Base-by-base conservation (phyloP, 2,888 invertebrate genomes). In the Oligia latruncula region DNA sequence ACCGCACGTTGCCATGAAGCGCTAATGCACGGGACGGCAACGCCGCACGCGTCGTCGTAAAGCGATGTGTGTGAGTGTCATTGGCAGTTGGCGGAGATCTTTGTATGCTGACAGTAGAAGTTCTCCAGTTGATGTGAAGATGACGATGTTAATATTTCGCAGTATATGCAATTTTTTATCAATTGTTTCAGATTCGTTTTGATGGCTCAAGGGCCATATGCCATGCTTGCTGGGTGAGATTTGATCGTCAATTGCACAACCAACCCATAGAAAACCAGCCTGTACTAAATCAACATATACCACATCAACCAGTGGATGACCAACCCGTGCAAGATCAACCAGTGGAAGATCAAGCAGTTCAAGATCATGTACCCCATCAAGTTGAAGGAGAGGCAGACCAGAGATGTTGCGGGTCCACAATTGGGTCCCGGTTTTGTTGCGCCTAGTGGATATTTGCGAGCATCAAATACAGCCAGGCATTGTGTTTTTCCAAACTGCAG, bases 221-320 rank as follows among this genome's bases (percentile, higher is more conserved):
- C 73, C 81, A 84, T 65, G 73, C 78, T 71, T 84, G 84, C 76
- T 81, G 81, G 82, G 60, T 75, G 78, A 80, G 84, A 73, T 84
- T 71, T 72, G 77, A 84, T 78, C 71, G 71, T 60, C 65, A 58
- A 52, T 71, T 77, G 67, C 64, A 72, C 52, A 80, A 77, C 71
- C 80, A 80, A 68, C 65, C 64, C 65, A 70, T 35, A 35, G 35
- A 35, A 35, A 35, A 74, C 68, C 70, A 79, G 29, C 29, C 29
- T 49, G 67, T 68, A 68, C 81, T 74, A 81, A 78, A 81, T 81
- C 55, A 77, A 68, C 74, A 68, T 62, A 67, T 65, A 65, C 64
- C 64, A 65, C 64, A 65, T 65, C 64, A 81, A 78, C 74, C 35
- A 77, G 81, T 64, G 62, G 77, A 77, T 77, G 77, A 71, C 40